Percentiles rank a stretch among this genome's conserved stretches.
phyloP scores from a whole-genome alignment of 1,140 invertebrate genomes.

The Portunus trituberculatus region DNA sequence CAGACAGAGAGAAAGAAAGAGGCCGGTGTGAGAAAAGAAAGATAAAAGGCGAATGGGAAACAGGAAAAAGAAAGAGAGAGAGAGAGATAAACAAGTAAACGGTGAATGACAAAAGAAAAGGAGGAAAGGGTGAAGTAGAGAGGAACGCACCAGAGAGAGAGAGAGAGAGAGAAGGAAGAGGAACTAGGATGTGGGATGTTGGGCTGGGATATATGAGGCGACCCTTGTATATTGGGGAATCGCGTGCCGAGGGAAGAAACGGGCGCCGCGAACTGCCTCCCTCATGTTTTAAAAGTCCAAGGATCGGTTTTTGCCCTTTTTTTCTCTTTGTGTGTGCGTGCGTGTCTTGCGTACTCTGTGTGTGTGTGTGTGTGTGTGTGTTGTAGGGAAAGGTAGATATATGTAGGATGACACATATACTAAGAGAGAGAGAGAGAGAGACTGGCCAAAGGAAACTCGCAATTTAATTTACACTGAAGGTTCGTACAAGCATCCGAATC shows the following conservation, averaged over 20 bases:
- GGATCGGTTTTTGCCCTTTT: background rate
- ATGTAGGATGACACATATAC: background rate
- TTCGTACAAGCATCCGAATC: background rate
- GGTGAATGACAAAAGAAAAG: no score
- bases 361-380: background rate
- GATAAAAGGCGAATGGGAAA: no score
- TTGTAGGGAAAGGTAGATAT: background rate
- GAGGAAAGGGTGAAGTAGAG: no score
- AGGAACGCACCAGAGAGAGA: no score
- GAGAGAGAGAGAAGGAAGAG: no score
- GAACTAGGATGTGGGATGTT: no score
- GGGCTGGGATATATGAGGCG: background rate
- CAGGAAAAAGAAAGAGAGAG: no score
- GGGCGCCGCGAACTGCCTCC: background rate
- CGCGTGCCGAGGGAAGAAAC: background rate
- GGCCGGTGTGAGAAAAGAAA: no score
- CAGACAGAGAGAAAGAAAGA: no score
- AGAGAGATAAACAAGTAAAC: no score
- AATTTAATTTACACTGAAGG: background rate
- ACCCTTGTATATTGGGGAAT: background rate
- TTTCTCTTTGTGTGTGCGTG: background rate
- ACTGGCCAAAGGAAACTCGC: background rate
- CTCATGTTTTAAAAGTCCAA: slow-evolving; percentile 4
- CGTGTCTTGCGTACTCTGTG: no score
- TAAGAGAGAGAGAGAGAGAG: background rate